These are phyloP conservation scores for Anguilla pacifica DNA, from an alignment of 2,797 vertebrate genomes.

Conservation along the genomic window DNA sequence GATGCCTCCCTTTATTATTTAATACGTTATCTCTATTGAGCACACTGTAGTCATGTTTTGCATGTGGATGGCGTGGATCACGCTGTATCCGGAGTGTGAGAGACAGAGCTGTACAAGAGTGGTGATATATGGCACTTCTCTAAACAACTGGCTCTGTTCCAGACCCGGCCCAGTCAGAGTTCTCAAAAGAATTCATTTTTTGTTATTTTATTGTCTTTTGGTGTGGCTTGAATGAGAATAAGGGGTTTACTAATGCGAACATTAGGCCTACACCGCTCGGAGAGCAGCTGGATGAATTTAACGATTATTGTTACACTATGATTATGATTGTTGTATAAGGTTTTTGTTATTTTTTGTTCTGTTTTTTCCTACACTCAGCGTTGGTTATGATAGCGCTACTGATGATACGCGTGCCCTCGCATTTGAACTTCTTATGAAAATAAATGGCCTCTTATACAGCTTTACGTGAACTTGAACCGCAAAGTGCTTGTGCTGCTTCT, in stretches of 20 bases:
- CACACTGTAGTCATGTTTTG: slow-evolving; percentile 42
- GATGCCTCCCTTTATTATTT: slow-evolving; percentile 45
- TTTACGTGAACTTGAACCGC: slow-evolving; percentile 55
- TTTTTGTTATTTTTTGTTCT: background rate
- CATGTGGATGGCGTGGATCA: slow-evolving; percentile 50
- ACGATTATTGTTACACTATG: background rate
- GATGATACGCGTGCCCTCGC: slow-evolving; percentile 42
- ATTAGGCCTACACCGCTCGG: background rate
- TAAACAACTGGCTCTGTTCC: slow-evolving; percentile 28
- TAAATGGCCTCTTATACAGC: slow-evolving; percentile 50
- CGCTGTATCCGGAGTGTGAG: slow-evolving; percentile 45
- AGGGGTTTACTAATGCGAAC: background rate
- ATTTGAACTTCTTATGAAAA: slow-evolving; percentile 43
- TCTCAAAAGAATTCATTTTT: slow-evolving; percentile 40
- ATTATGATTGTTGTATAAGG: background rate
- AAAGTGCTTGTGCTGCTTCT: slow-evolving; percentile 46
- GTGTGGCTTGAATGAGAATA: slow-evolving; percentile 23
- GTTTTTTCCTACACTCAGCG: background rate
- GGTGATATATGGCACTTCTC: slow-evolving; percentile 33
- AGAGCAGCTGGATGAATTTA: background rate
- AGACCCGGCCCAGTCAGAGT: background rate
- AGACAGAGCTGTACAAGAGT: slow-evolving; percentile 24
- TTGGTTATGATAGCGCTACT: background rate
- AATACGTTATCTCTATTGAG: slow-evolving; percentile 39
- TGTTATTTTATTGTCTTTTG: slow-evolving; percentile 52